These are phyloP conservation scores for Neopipo cinnamomea DNA, from an alignment of 2,113 vertebrate species.

Conservation along the genomic window DNA sequence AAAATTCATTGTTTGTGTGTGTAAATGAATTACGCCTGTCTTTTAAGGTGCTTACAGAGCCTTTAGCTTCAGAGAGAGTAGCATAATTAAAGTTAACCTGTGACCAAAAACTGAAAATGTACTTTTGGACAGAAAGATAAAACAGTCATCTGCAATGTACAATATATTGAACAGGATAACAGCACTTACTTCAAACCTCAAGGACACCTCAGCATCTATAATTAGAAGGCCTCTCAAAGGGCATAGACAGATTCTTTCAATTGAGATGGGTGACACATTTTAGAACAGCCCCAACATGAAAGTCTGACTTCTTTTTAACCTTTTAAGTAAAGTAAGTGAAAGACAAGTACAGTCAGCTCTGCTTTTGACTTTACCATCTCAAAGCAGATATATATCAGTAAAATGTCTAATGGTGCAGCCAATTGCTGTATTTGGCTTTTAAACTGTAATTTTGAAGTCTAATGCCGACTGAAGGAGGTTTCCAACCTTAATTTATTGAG, in stretches of 20 bases:
- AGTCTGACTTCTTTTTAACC: not conserved
- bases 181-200: slow-evolving; percentile 27
- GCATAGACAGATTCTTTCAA: not conserved
- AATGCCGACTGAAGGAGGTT: not conserved
- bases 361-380: not conserved
- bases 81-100: slow-evolving; percentile 1
- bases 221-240: slow-evolving; percentile 33
- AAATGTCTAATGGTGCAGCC: not conserved
- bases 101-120: slow-evolving; percentile 24
- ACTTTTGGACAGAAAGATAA: not conserved
- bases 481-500: not conserved
- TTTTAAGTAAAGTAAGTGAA: not conserved
- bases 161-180: slow-evolving; percentile 1
- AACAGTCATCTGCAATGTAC: not conserved
- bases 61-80: not conserved
- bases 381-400: not conserved
- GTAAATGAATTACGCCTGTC: not conserved
- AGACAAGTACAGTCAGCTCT: not conserved
- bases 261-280: not conserved
- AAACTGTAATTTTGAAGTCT: not conserved
- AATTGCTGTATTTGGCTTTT: not conserved
- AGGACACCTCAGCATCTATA: slow-evolving; percentile 7
- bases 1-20: not conserved
- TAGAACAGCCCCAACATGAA: not conserved
- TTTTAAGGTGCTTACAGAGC: not conserved